Conservation (phyloP, 1,140 invertebrate genomes). For the Leptopilina clavipes region DNA sequence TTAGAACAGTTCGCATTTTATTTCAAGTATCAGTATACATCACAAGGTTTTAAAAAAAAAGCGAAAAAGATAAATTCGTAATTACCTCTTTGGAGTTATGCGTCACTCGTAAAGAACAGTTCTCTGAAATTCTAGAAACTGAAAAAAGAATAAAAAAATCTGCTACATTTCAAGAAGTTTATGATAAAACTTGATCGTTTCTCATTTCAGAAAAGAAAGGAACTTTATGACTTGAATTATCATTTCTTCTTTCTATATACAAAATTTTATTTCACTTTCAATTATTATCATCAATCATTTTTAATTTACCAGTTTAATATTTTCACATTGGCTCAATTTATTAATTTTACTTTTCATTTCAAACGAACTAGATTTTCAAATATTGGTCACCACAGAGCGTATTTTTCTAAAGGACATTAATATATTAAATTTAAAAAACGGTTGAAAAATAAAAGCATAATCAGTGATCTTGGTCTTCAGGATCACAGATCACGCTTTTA, state of each 20-base stretch:
- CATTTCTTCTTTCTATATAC: not conserved
- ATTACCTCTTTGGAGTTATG: constrained; percentile 25
- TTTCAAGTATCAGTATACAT: not conserved
- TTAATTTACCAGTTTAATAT: no score
- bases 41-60: not conserved
- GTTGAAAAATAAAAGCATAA: no score
- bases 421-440: no score
- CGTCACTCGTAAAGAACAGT: constrained; percentile 3
- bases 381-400: no score
- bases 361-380: no score
- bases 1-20: not conserved
- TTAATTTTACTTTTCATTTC: no score
- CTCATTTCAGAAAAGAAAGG: not conserved
- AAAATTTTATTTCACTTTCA: not conserved
- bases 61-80: constrained; percentile 14
- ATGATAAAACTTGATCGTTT: not conserved
- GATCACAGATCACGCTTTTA: no score
- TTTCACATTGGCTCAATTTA: no score
- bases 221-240: not conserved
- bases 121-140: constrained; percentile 5
- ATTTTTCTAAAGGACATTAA: no score
- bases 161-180: constrained; percentile 25
- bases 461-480: no score
- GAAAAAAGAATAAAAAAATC: constrained; percentile 17
- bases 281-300: not conserved